phyloP scores from a whole-genome alignment of 2,888 invertebrate species.

The Lacanobia wlatinum region DNA sequence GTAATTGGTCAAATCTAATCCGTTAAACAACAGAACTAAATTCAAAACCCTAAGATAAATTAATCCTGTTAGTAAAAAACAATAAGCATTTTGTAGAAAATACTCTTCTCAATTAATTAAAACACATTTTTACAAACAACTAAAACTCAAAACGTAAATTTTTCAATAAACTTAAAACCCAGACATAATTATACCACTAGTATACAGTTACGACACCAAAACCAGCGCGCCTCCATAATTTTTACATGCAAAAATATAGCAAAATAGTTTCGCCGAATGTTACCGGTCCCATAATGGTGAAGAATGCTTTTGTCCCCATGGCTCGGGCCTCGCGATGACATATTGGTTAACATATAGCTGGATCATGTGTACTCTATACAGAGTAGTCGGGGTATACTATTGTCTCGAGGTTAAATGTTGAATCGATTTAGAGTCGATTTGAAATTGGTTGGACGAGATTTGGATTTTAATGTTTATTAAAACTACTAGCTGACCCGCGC shows the following conservation, averaged over 20 bases:
- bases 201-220: constrained; percentile 2
- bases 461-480: background rate
- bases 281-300: constrained; percentile 77
- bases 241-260: constrained; percentile 66
- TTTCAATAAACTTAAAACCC: background rate
- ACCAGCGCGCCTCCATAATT: constrained; percentile 22
- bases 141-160: no score
- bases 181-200: background rate
- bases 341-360: constrained; percentile 80
- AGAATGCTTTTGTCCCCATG: constrained; percentile 83
- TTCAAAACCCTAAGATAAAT: no score
- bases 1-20: no score
- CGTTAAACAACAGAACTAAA: no score
- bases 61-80: no score
- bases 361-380: constrained; percentile 64
- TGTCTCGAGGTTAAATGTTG: constrained; percentile 8
- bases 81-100: no score
- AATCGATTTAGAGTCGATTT: constrained; percentile 12
- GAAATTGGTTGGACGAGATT: background rate
- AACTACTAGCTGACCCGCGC: no score
- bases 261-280: constrained; percentile 81
- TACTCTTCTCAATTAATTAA: no score
- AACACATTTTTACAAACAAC: no score
- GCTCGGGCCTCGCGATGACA: constrained; percentile 77
- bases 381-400: constrained; percentile 62